Conservation (phyloP, 1,140 invertebrate species). For the Drosophila baimaii region DNA sequence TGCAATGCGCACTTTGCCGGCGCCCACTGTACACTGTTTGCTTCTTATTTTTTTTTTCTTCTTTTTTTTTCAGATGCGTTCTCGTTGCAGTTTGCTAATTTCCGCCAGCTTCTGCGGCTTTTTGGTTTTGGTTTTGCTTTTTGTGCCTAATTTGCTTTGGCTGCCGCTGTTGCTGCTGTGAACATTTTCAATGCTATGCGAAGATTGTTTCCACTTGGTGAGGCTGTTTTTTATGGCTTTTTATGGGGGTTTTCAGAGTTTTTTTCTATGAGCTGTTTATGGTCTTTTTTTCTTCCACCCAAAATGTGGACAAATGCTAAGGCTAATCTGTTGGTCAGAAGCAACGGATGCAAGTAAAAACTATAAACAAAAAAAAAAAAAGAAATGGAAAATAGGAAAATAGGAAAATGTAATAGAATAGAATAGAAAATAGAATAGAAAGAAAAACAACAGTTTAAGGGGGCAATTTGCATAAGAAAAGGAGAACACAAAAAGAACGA, state of each 20-base stretch:
- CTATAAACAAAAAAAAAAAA: conserved; percentile 8
- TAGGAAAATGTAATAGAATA: conserved; percentile 9
- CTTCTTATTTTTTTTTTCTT: conserved; percentile 23
- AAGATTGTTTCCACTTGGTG: conserved; percentile 32
- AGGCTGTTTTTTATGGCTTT: conserved; percentile 12
- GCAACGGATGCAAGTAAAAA: not conserved
- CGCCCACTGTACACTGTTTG: conserved; percentile 31
- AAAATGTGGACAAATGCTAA: conserved; percentile 29
- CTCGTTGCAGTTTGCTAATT: conserved; percentile 54
- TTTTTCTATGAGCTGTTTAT: conserved; percentile 10
- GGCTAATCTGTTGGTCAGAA: conserved; percentile 32
- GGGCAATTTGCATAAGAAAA: conserved; percentile 60
- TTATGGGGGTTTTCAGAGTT: conserved; percentile 2
- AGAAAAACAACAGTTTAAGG: conserved; percentile 40
- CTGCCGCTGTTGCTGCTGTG: conserved; percentile 42
- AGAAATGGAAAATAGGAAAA: conserved; percentile 25
- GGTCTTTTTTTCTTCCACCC: not conserved
- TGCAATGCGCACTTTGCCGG: not conserved
- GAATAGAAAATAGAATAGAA: not conserved
- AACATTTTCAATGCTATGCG: conserved; percentile 59
- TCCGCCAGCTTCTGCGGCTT: conserved; percentile 58
- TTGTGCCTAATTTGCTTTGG: conserved; percentile 75
- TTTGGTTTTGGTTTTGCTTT: conserved; percentile 65
- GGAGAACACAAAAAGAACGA: conserved; percentile 25
- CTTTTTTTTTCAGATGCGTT: conserved; percentile 48